Conservation (phyloP, 2,888 invertebrate species). For the Mycogona germanica region DNA sequence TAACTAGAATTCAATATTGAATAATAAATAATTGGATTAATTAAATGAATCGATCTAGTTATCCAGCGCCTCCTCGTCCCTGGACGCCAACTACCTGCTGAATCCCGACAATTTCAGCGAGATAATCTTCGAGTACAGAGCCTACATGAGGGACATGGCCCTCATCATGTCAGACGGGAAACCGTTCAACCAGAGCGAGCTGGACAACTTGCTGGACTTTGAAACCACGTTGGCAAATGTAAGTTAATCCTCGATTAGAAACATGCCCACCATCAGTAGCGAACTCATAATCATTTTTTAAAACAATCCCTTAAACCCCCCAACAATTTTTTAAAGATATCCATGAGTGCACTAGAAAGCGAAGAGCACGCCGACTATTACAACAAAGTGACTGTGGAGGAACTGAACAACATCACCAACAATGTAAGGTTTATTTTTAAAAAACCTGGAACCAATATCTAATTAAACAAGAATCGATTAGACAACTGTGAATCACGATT, state of each 20-base stretch:
- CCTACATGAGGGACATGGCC: too few relatives aligned
- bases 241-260: background rate
- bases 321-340: background rate
- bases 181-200: conserved; percentile 2
- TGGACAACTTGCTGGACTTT: conserved; percentile 9
- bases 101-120: conserved; percentile 5
- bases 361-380: conserved; percentile 9
- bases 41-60: too few relatives aligned
- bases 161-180: too few relatives aligned
- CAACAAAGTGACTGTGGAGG: conserved; percentile 14
- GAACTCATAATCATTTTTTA: too few relatives aligned
- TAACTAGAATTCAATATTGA: background rate
- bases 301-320: background rate
- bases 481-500: too few relatives aligned
- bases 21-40: background rate
- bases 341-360: conserved; percentile 1
- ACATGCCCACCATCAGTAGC: too few relatives aligned
- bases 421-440: conserved; percentile 1
- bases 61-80: too few relatives aligned
- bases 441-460: too few relatives aligned
- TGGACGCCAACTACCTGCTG: conserved; percentile 11
- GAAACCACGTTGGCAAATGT: conserved; percentile 15
- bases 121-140: conserved; percentile 7
- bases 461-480: too few relatives aligned
- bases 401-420: conserved; percentile 12